Percentiles rank a stretch among this genome's conserved stretches.
Conservation (phyloP, 2,888 invertebrate genomes). For the Diachrysia chrysitis region DNA sequence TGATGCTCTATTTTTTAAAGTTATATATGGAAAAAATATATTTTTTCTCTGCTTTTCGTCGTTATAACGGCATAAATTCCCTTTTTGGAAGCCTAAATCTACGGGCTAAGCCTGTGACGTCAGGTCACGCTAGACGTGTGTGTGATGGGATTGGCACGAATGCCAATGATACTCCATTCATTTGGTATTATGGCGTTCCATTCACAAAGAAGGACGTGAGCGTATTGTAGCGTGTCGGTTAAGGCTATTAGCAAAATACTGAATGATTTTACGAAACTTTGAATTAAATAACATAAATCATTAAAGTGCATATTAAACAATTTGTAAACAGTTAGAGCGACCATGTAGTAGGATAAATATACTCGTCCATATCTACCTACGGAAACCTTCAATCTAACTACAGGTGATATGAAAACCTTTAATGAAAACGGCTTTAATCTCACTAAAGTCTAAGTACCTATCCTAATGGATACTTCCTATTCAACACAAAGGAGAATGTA, state of each 20-base stretch:
- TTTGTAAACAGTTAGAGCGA: no score
- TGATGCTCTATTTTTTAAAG: no score
- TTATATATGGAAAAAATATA: no score
- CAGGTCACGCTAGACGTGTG: conserved; percentile 55
- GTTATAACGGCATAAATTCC: no score
- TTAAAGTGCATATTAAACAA: no score
- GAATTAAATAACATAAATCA: no score
- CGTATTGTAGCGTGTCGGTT: conserved; percentile 34
- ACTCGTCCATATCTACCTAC: not conserved
- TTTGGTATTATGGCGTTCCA: conserved; percentile 48
- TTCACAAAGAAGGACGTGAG: conserved; percentile 38
- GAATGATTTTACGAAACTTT: conserved; percentile 6
- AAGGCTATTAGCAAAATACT: conserved; percentile 10
- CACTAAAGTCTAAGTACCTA: conserved; percentile 12
- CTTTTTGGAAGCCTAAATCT: conserved; percentile 48
- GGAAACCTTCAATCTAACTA: not conserved
- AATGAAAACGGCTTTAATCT: conserved; percentile 33
- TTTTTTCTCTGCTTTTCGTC: no score
- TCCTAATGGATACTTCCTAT: conserved; percentile 11
- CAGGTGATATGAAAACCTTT: conserved; percentile 38
- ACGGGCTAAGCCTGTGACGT: conserved; percentile 63
- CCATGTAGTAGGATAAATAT: no score
- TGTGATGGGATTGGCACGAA: conserved; percentile 64
- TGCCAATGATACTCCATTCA: conserved; percentile 50
- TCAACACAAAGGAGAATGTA: conserved; percentile 26